phyloP scores from a whole-genome alignment of 2,888 invertebrate species.

The Dasysyrphus tricinctus region DNA sequence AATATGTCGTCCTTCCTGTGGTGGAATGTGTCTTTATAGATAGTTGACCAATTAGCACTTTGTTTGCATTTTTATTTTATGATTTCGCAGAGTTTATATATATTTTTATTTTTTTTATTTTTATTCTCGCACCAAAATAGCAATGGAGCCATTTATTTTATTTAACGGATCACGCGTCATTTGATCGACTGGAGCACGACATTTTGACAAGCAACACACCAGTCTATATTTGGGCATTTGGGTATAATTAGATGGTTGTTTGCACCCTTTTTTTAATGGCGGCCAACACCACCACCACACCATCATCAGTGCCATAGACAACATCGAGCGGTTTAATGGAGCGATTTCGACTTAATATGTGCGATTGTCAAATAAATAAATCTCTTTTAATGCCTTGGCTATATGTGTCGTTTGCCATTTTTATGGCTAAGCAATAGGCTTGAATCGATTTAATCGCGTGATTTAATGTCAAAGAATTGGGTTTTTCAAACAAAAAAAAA shows the following conservation, averaged over 20 bases:
- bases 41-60: constrained; percentile 74
- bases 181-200: constrained; percentile 48
- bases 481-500: background rate
- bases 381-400: constrained; percentile 60
- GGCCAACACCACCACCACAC: background rate
- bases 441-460: constrained; percentile 32
- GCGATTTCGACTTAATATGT: constrained; percentile 60
- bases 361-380: constrained; percentile 55
- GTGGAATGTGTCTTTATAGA: constrained; percentile 43
- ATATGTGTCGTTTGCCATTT: constrained; percentile 23
- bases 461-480: constrained; percentile 37
- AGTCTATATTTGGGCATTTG: constrained; percentile 30
- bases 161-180: constrained; percentile 66
- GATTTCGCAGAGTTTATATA: constrained; percentile 41
- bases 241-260: constrained; percentile 69
- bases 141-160: constrained; percentile 55
- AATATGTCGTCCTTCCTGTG: constrained; percentile 64
- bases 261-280: constrained; percentile 62
- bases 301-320: background rate
- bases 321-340: constrained; percentile 56
- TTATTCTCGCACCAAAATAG: background rate
- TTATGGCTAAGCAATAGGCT: constrained; percentile 42
- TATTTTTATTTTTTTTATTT: constrained; percentile 35
- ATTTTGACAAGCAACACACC: constrained; percentile 37
- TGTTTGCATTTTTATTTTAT: constrained; percentile 65